These are phyloP conservation scores for Meiosimyza platycephala DNA, from an alignment of 2,888 invertebrate genomes.

Conservation along the genomic window DNA sequence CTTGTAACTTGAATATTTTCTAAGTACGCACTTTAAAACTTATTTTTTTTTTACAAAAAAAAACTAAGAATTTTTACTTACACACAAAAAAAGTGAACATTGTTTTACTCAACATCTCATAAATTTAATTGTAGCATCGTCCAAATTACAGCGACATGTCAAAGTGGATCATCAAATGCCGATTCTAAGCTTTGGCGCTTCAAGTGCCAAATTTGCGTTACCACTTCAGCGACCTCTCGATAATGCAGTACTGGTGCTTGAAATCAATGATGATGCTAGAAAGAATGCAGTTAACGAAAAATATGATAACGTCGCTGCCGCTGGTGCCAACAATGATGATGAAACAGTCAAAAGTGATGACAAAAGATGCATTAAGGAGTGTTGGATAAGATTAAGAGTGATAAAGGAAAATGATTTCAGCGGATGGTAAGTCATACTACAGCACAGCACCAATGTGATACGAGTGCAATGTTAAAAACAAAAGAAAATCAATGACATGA, in stretches of 20 bases:
- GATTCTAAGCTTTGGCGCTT: constrained; percentile 50
- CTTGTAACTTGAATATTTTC: no score
- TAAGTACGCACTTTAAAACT: background rate
- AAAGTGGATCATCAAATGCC: constrained; percentile 52
- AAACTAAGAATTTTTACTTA: background rate
- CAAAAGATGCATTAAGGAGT: constrained; percentile 37
- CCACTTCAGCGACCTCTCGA: constrained; percentile 53
- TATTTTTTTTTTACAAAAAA: background rate
- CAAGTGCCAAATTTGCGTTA: constrained; percentile 51
- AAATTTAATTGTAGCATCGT: constrained; percentile 43
- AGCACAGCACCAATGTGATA: no score
- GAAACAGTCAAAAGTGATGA: constrained; percentile 35
- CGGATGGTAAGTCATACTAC: constrained; percentile 1
- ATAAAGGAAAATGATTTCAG: constrained; percentile 2
- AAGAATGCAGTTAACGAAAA: constrained; percentile 3
- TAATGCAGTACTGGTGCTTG: constrained; percentile 51
- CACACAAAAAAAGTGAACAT: constrained; percentile 7
- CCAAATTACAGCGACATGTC: constrained; percentile 50
- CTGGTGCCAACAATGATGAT: constrained; percentile 14
- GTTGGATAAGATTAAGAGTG: constrained; percentile 42
- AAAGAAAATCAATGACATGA: background rate
- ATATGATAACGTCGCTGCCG: constrained; percentile 6
- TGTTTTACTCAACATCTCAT: background rate
- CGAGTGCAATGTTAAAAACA: background rate
- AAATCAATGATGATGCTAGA: constrained; percentile 17